Evolutionary conservation across 2,888 invertebrate species (phyloP).

Genomic region (Hypomecis punctinalis): DNA sequence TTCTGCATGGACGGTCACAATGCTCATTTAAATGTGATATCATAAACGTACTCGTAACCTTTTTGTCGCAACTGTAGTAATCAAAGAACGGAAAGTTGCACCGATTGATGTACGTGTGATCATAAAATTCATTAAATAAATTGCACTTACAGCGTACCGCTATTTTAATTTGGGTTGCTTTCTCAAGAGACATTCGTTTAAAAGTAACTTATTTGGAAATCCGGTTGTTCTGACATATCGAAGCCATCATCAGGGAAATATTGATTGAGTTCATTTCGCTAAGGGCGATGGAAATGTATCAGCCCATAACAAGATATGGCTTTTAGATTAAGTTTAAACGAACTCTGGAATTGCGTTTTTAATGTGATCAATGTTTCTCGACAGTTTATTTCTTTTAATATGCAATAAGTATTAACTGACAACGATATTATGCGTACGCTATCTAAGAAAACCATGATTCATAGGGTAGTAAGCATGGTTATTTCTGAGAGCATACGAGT

Average conservation of each 20-base stretch:
- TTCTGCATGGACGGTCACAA: conserved; percentile 58
- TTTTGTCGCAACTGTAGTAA: conserved; percentile 48
- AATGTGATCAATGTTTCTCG: conserved; percentile 14
- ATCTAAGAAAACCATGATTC: neutral
- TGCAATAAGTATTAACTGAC: neutral
- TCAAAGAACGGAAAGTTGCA: conserved; percentile 54
- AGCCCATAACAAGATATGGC: conserved; percentile 18
- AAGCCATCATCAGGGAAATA: conserved; percentile 42
- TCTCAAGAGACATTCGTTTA: conserved; percentile 52
- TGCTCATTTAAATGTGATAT: conserved; percentile 56
- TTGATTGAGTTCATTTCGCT: conserved; percentile 43
- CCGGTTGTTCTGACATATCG: conserved; percentile 39
- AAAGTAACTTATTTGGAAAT: conserved; percentile 46
- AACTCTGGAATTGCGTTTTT: conserved; percentile 13
- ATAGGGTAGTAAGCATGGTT: neutral
- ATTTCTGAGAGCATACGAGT: neutral
- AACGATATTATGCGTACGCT: neutral
- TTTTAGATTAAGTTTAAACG: conserved; percentile 24
- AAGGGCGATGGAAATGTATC: conserved; percentile 37
- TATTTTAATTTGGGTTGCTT: conserved; percentile 65
- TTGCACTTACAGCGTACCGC: conserved; percentile 58
- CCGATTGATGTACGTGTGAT: conserved; percentile 34
- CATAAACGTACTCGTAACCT: conserved; percentile 45
- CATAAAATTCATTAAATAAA: conserved; percentile 57
- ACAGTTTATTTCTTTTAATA: conserved; percentile 10